Evolutionary conservation across 2,797 vertebrate species (phyloP).

Genomic region (Syngnathus rostellatus): DNA sequence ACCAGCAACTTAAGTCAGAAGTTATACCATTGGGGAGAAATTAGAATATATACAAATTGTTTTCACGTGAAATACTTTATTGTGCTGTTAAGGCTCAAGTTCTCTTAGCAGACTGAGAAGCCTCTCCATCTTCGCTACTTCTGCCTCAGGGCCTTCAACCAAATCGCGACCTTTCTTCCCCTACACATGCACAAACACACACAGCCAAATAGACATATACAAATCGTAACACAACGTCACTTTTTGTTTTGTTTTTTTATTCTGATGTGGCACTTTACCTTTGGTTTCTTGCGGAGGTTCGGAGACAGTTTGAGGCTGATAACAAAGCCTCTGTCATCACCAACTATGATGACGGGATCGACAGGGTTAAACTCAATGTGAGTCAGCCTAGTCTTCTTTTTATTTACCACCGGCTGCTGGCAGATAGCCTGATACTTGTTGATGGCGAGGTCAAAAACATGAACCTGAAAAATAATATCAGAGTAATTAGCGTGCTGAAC

Average conservation of each 20-base stretch:
- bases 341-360: slow-evolving; percentile 81
- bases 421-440: slow-evolving; percentile 88
- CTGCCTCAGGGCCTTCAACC: slow-evolving; percentile 7
- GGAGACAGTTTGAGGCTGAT: slow-evolving; percentile 89
- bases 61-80: neutral
- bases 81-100: neutral
- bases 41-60: neutral
- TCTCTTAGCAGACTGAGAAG: slow-evolving; percentile 4
- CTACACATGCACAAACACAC: slow-evolving; percentile 23
- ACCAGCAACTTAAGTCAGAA: neutral
- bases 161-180: slow-evolving; percentile 32
- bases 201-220: neutral
- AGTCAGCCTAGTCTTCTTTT: slow-evolving; percentile 81
- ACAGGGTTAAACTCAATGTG: slow-evolving; percentile 84
- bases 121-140: slow-evolving; percentile 10
- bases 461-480: slow-evolving; percentile 64
- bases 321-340: slow-evolving; percentile 76
- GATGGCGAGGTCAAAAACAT: slow-evolving; percentile 85
- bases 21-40: neutral
- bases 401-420: slow-evolving; percentile 76
- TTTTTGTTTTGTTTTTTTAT: too few relatives aligned
- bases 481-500: neutral
- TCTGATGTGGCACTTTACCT: slow-evolving; percentile 23
- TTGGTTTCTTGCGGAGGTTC: slow-evolving; percentile 86
- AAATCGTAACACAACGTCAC: too few relatives aligned